Base-by-base conservation (phyloP, 2,113 vertebrate species). In the Procavia capensis region DNA sequence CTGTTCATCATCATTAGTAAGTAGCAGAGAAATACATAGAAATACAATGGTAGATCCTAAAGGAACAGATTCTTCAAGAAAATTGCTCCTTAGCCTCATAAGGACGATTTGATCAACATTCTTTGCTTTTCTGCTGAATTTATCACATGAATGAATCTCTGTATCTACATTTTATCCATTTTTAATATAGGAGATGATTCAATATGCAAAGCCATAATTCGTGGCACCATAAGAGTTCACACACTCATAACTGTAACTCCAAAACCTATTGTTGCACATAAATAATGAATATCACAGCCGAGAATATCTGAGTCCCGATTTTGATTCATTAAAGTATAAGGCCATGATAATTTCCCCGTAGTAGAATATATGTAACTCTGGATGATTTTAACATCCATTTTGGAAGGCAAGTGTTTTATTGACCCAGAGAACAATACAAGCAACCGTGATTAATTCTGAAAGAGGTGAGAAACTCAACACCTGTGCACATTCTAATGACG, bases 241-340 rank as follows among this genome's bases (percentile, higher is more conserved):
- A 80, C n/a, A 43, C 88, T 94, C 50, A 74, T 93, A 81, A 93
- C 16, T 84, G 90, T 84, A 90, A 92, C 41, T 92, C n/a, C 61
- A 92, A 90, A 76, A 79, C 54, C 54, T 79, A 89, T 22, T 78
- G 66, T 85, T 81, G 29, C 39, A 85, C 11, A 47, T 78, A 93
- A 85, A 91, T 94, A 88, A 88, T 85, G 82, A 92, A 81, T 85
- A 57, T 50, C 64, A 90, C 24, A 90, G 59, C 29, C 85, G 34
- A 96, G 16, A 85, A 27, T 54, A 93, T 54, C 78, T 76, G 43
- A 93, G 34, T 78, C 24, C 50, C 16, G 8, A 61, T 81, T 94
- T 64, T 85, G 24, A 92, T 64, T 57, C 3, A 0, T 95, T 94
- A 78, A 92, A 68, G 61, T 39, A 81, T 57, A 84, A 89, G 76